Conservation (phyloP, 2,888 invertebrate genomes). For the Criorhina ranunculi region DNA sequence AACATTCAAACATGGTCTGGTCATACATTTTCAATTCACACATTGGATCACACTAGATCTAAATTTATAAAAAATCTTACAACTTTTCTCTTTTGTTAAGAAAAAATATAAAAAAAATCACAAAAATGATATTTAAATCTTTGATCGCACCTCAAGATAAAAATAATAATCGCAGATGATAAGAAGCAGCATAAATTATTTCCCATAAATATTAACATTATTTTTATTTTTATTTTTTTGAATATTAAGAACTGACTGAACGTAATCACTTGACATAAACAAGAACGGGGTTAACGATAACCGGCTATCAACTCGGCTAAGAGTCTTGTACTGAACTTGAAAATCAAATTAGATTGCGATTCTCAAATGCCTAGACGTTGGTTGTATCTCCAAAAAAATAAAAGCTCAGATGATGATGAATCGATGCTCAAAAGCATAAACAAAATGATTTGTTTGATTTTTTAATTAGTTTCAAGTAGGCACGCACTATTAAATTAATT, state of each 20-base stretch:
- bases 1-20: slow-evolving; percentile 35
- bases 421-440: slow-evolving; percentile 16
- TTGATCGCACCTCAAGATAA: slow-evolving; percentile 47
- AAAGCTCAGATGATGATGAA: slow-evolving; percentile 17
- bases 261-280: slow-evolving; percentile 10
- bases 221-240: too few species aligned
- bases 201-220: slow-evolving; percentile 23
- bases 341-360: slow-evolving; percentile 18
- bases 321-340: slow-evolving; percentile 31
- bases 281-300: slow-evolving; percentile 14
- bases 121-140: not conserved
- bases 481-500: too few species aligned
- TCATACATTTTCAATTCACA: slow-evolving; percentile 57
- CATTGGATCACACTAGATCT: slow-evolving; percentile 26
- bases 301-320: slow-evolving; percentile 24
- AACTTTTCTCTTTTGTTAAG: not conserved
- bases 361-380: slow-evolving; percentile 19
- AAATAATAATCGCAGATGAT: slow-evolving; percentile 18
- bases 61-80: slow-evolving; percentile 10
- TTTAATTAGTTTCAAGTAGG: not conserved
- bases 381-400: not conserved
- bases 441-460: too few species aligned
- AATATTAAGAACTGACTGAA: not conserved
- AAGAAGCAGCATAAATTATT: slow-evolving; percentile 17
- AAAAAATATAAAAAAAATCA: slow-evolving; percentile 7